These are phyloP conservation scores for Drosophila pallidifrons DNA, from an alignment of 1,140 invertebrate genomes.

Conservation along the genomic window DNA sequence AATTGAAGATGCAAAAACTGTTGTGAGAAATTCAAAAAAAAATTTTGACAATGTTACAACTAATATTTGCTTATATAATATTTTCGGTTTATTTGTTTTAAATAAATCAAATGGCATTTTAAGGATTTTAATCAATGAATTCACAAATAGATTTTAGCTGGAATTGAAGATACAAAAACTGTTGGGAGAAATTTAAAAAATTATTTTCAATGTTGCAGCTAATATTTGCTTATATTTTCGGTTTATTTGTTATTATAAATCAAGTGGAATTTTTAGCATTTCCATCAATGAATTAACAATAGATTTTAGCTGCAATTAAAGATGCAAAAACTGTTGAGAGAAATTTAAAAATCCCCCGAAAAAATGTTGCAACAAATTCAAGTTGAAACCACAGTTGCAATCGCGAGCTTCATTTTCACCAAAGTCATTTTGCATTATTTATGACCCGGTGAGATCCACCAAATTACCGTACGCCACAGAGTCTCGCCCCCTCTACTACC, in stretches of 20 bases:
- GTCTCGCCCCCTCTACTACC: neutral
- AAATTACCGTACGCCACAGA: constrained; percentile 36
- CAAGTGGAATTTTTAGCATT: too few species aligned
- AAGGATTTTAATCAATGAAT: too few species aligned
- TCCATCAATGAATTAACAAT: too few species aligned
- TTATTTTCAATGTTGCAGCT: neutral
- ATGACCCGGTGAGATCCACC: constrained; percentile 35
- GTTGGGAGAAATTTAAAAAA: neutral
- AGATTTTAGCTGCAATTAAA: neutral
- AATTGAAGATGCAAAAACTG: neutral
- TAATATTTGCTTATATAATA: neutral
- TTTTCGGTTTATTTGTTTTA: too few species aligned
- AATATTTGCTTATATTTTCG: neutral
- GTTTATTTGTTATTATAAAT: too few species aligned
- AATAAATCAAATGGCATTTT: too few species aligned
- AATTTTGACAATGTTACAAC: neutral
- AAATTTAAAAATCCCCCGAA: neutral
- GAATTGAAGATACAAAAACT: neutral
- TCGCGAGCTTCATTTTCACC: constrained; percentile 40
- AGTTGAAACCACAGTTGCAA: constrained; percentile 29
- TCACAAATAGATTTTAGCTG: neutral
- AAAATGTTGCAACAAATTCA: constrained; percentile 11
- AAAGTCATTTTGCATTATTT: constrained; percentile 64
- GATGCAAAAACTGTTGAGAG: neutral
- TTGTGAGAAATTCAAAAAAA: neutral